These are phyloP conservation scores for Globicephala melas DNA, from an alignment of 2,113 vertebrate species.

Conservation along the genomic window DNA sequence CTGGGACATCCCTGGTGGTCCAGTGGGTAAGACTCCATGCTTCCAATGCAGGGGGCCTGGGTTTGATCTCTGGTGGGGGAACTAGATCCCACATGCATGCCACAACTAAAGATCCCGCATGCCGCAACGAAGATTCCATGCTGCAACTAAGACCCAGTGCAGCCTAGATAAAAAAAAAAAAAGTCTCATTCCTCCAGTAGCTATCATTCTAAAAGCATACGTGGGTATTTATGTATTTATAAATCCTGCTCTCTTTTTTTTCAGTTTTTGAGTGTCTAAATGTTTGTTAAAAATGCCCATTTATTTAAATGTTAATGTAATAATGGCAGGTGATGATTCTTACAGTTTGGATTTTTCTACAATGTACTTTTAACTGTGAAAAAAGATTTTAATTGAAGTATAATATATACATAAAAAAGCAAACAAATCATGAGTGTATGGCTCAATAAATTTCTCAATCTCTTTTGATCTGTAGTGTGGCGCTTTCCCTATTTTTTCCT, in stretches of 20 bases:
- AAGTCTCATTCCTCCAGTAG: background rate
- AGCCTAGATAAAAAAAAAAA: no score
- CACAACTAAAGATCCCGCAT: no score
- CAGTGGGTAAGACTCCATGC: no score
- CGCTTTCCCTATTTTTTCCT: background rate
- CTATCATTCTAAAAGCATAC: constrained; percentile 23
- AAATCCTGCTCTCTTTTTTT: constrained; percentile 6
- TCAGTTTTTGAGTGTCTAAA: constrained; percentile 19
- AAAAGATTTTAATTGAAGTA: background rate
- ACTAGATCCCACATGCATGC: no score
- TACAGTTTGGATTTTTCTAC: constrained; percentile 28
- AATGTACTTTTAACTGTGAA: background rate
- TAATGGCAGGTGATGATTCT: constrained; percentile 36
- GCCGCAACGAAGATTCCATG: no score
- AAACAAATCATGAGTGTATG: background rate
- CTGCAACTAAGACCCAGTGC: no score
- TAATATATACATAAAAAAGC: background rate
- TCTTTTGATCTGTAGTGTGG: background rate
- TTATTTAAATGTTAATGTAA: constrained; percentile 18
- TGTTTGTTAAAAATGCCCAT: constrained; percentile 34
- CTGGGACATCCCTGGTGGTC: background rate
- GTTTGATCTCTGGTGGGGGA: no score
- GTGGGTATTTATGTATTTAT: constrained; percentile 55
- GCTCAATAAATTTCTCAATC: background rate
- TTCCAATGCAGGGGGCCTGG: no score